A percentile compares a stretch with the other conserved stretches of the same genome.
These are phyloP conservation scores for Puma concolor DNA, from an alignment of 2,113 vertebrate species.

Conservation along the genomic window DNA sequence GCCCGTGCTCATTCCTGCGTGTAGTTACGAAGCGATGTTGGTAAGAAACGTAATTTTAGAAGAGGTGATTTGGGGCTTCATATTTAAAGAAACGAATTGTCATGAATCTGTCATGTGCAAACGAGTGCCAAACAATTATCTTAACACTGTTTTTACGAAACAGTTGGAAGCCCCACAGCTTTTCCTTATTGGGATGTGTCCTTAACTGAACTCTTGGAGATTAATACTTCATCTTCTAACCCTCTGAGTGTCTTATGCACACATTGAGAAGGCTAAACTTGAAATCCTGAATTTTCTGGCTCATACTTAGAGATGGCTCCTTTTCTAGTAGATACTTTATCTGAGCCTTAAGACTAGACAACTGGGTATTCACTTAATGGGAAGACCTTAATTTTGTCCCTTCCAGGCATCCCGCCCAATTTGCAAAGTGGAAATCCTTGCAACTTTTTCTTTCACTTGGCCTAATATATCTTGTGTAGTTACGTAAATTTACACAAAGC, in stretches of 20 bases:
- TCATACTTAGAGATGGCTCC: slow-evolving; percentile 31
- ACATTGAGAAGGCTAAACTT: not conserved
- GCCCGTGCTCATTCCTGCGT: not conserved
- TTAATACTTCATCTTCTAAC: not conserved
- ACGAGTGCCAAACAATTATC: slow-evolving; percentile 55
- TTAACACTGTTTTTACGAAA: slow-evolving; percentile 64
- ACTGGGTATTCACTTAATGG: not conserved
- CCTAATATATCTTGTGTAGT: not conserved
- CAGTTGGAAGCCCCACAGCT: not conserved
- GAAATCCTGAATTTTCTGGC: slow-evolving; percentile 45
- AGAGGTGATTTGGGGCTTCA: not conserved
- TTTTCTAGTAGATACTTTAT: slow-evolving; percentile 41
- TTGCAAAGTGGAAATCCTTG: not conserved
- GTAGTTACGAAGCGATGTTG: not conserved
- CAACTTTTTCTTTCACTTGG: not conserved
- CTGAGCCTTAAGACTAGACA: not conserved
- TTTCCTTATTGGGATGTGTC: slow-evolving; percentile 61
- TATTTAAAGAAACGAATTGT: slow-evolving; percentile 65
- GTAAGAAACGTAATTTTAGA: slow-evolving; percentile 62
- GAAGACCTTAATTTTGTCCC: not conserved
- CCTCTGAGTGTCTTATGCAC: not conserved
- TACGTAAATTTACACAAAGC: slow-evolving; percentile 3
- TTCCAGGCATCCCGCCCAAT: not conserved
- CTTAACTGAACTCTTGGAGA: slow-evolving; percentile 46
- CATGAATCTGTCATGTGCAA: slow-evolving; percentile 33